These are phyloP conservation scores for Tachina fera DNA, from an alignment of 2,888 invertebrate species.

Conservation along the genomic window DNA sequence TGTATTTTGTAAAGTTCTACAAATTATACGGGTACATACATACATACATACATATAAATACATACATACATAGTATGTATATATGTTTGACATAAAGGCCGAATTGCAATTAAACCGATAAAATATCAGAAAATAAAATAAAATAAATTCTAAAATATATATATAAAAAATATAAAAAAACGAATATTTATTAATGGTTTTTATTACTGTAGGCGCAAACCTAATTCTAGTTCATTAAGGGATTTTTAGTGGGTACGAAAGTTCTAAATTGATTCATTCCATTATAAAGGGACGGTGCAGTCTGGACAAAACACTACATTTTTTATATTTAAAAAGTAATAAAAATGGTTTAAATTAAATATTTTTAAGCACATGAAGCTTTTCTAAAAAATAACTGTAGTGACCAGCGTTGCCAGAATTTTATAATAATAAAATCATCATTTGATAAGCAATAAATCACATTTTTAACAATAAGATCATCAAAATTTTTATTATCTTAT, in stretches of 20 bases:
- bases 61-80: not conserved
- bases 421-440: too few relatives aligned
- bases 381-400: not conserved
- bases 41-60: not conserved
- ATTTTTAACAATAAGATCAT: not conserved
- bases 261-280: slow-evolving; percentile 11
- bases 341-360: not conserved
- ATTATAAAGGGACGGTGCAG: slow-evolving; percentile 16
- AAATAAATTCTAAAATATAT: slow-evolving; percentile 20
- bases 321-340: not conserved
- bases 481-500: too few relatives aligned
- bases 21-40: slow-evolving; percentile 55
- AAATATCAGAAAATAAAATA: slow-evolving; percentile 31
- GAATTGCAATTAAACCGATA: slow-evolving; percentile 56
- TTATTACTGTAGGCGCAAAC: slow-evolving; percentile 21
- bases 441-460: too few relatives aligned
- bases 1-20: slow-evolving; percentile 56
- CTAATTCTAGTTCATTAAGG: slow-evolving; percentile 18
- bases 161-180: slow-evolving; percentile 8
- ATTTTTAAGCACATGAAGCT: not conserved
- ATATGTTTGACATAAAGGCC: slow-evolving; percentile 47
- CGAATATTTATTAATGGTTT: not conserved
- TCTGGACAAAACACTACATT: slow-evolving; percentile 5
- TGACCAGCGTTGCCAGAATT: not conserved
- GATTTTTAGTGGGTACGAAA: not conserved